Evolutionary conservation across 2,797 vertebrate genomes (phyloP).

Genomic region (Tokudaia muenninki): DNA sequence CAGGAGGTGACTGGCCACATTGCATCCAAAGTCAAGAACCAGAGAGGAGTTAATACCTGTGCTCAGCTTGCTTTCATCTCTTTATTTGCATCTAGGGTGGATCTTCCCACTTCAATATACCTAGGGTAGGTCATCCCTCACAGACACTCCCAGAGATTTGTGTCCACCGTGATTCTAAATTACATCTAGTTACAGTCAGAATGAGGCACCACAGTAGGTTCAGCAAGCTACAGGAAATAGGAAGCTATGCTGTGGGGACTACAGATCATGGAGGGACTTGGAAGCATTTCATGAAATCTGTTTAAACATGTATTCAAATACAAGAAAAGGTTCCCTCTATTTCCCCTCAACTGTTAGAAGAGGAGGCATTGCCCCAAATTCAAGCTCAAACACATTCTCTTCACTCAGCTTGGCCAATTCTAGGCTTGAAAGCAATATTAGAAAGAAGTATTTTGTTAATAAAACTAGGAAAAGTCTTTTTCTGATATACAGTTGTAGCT

Average conservation of each 20-base stretch:
- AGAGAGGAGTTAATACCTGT: neutral
- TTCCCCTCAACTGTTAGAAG: neutral
- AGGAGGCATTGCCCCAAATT: neutral
- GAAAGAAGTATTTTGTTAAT: neutral
- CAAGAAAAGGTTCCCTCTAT: neutral
- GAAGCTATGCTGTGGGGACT: neutral
- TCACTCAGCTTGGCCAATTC: neutral
- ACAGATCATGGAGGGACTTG: neutral
- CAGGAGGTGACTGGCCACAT: neutral
- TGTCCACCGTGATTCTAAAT: neutral
- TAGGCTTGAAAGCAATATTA: neutral
- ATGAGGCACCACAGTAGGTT: neutral
- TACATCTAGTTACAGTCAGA: neutral
- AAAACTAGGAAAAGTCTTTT: neutral
- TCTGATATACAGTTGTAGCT: neutral
- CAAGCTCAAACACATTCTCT: neutral
- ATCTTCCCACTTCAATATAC: neutral
- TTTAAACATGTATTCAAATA: neutral
- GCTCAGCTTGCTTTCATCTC: neutral
- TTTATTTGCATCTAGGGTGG: neutral
- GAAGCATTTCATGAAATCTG: neutral
- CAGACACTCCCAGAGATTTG: neutral
- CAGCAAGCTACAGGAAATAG: neutral
- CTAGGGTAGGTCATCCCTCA: neutral
- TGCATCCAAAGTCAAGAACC: neutral